Conservation (phyloP, 37 sponge, comb jelly and placozoan species). For the Chondrosia reniformis region DNA sequence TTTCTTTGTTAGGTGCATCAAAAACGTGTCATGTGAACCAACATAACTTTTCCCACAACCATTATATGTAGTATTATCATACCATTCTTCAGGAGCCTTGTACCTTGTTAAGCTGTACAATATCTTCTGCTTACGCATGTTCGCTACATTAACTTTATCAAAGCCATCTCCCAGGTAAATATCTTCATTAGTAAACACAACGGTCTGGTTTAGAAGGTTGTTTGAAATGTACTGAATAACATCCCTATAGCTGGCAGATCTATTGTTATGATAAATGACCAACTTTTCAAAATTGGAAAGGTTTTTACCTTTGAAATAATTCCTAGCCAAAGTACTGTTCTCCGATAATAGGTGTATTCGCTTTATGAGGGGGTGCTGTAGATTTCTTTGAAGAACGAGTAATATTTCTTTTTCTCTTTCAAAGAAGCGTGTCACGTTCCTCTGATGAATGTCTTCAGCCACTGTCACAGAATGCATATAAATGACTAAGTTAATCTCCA, state of each 20-base stretch:
- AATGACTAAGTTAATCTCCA: too few relatives aligned
- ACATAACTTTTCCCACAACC: neutral
- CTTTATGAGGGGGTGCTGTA: neutral
- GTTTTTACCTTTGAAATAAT: neutral
- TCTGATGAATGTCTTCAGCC: too few relatives aligned
- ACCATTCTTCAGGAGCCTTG: neutral
- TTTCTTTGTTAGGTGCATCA: neutral
- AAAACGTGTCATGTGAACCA: slow-evolving; percentile 1
- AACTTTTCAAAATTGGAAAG: neutral
- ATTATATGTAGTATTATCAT: neutral
- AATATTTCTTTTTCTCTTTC: neutral
- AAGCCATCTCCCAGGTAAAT: neutral
- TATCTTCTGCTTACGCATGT: neutral
- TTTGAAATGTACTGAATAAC: neutral
- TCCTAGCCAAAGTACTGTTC: neutral
- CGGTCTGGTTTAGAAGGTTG: neutral
- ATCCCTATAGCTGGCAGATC: neutral
- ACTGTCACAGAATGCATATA: too few relatives aligned
- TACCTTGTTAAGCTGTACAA: neutral
- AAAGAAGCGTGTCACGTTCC: neutral
- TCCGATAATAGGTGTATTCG: neutral
- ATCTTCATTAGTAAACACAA: neutral
- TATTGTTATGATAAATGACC: neutral
- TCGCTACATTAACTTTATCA: neutral
- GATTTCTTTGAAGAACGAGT: neutral